Base-by-base conservation (phyloP, 1,140 invertebrate species). In the Drosophila burlai region DNA sequence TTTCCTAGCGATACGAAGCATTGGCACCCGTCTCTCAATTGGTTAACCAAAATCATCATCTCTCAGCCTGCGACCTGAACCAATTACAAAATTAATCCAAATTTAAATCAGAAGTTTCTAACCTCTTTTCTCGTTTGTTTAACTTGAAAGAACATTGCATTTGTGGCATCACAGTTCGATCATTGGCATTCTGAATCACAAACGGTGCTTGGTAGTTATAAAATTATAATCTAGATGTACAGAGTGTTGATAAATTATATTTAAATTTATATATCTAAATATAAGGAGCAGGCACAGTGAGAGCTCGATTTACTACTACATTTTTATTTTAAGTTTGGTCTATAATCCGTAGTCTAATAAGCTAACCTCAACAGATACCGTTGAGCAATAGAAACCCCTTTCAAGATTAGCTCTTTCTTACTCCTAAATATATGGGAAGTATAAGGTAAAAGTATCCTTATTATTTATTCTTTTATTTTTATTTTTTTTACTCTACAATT, bases 131-230 rank as follows among this genome's bases (percentile, higher is more conserved):
- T 82, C 42, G 34, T 64, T 47, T 38, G 34, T 64, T 47, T 34
- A 24, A 73, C 71, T 45, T n/a, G 34, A 82, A 80, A 63, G 46
- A 45, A 45, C 26, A 59, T 76, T 75, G 36, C 59, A 29, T 68
- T 71, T 42, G 58, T 65, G 62, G 79, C 26, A 79, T 47, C 64
- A 73, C 59, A 63, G 49, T 46, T 62, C 72, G 50, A 75, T 76
- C 69, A 89, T 84, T 90, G 77, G 85, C 81, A 85, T 84, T 75
- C 64, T 24, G 64, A 89, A 63, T 77, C 64, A 85, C 74, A 77
- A n/a, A n/a, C 67, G 85, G 85, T 90, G 89, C 57, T 87, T 91
- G 87, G 87, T 82, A 82, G 64, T 60, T 83, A 76, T 77, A 68
- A 34, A 54, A n/a, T 40, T 42, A 9, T 69, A 76, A 40, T 66